Evolutionary conservation across 1,140 invertebrate genomes (phyloP), one percentile per base, ranked within the genome.

Genomic region (Papilio polyxenes): DNA sequence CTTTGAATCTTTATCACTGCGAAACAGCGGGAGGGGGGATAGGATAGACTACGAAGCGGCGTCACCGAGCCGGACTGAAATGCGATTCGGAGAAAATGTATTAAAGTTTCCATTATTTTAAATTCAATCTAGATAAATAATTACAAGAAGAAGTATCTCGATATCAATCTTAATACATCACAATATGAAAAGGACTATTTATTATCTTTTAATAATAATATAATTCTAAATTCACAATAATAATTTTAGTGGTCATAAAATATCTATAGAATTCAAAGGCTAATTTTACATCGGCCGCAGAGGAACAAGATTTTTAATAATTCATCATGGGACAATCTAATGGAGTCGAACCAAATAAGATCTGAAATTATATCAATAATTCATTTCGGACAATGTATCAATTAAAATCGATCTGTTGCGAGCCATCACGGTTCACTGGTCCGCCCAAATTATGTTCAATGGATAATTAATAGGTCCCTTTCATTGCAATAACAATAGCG

Each of bases 371-470:
- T 81, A 85, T 51, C 75, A 81, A 81, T 83, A 69, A 53, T 59
- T 79, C 75, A 79, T 17, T 77, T 40, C 37, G 75, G 83, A 83
- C 84, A 83, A 72, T 77, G 83, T 83, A 84, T 85, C 85, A 86
- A 86, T 87, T 87, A 75, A 84, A 84, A 75, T 53, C 40, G 37
- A 82, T 49, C 13, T 17, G 37, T 37, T 79, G 77, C 87, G 86
- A 89, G 91, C 88, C 83, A 88, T 87, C 87, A 90, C 90, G 86
- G 86, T 84, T 86, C 85, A 85, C 81, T 84, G 87, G 85, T 86
- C 92, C 91, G 89, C 91, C 92, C 92, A 90, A 93, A 92, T 92
- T 92, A 92, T 94, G 92, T 93, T 92, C 91, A 89, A 93, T 92
- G 92, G 91, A 93, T 93, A 92, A 94, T 92, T 93, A 92, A 94